Evolutionary conservation across 2,113 vertebrate genomes (phyloP), one percentile per base, ranked within the genome.

Genomic region (Archilochus colubris): DNA sequence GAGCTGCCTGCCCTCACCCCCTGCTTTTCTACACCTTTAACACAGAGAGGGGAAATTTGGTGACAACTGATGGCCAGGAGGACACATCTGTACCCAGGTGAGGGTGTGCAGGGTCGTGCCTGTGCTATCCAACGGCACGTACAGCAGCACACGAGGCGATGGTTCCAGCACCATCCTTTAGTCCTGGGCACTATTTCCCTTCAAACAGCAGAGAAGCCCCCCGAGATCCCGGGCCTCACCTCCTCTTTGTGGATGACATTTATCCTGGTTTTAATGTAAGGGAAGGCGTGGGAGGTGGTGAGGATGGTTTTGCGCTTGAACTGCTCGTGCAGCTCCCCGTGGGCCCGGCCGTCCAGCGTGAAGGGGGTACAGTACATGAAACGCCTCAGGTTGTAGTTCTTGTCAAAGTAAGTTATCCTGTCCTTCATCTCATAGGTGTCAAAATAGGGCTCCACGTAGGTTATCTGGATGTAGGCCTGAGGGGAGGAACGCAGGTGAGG

Each of bases 361-460:
- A 99, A 99, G 28, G 99, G 99, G 0, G 99, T 99, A 97, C 99
- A 99, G 98, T 99, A 99, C 97, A 99, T 99, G 50, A 99, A 99
- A 14, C 99, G 99, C 7, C 99, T 98, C 97, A 99, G 72, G 97
- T 99, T 99, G 96, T 99, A 99, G 97, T 99, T 99, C 94, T 99
- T 99, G 97, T 99, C 99, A 7, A 99, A 99, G 95, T 99, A 99
- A 0, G 99, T 99, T 94, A 99, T 99, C 92, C 99, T 98, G 97
- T 99, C 99, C 98, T 99, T 99, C 99, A 99, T 99, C 97, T 99
- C 99, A 0, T 99, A 99, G 0, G 99, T 99, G 96, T 99, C 99
- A 1, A 99, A 99, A 96, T 99, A 99, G 0, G 99, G 99, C 94
- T 99, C 99, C 97, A 99, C 99, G 0, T 99, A 99, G 1, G 99